Evolutionary conservation across 2,797 vertebrate genomes (phyloP).

Genomic region (Numenius phaeopus): DNA sequence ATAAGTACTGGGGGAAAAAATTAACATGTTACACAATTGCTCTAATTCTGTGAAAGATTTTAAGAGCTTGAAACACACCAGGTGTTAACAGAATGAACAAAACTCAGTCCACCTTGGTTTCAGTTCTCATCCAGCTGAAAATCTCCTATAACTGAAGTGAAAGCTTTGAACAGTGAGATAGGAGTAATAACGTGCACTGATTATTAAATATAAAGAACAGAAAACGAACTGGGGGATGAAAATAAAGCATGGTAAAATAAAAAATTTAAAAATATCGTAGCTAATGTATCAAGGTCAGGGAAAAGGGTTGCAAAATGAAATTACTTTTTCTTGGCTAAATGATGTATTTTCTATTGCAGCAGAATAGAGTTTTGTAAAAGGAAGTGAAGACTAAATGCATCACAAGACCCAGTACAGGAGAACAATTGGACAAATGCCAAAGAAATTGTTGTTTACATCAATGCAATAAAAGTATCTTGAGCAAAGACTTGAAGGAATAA

Average conservation of each 20-base stretch:
- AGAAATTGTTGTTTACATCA: slow-evolving; percentile 59
- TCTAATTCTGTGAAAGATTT: not conserved
- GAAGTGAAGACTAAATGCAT: slow-evolving; percentile 30
- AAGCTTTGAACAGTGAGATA: not conserved
- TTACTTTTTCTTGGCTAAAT: slow-evolving; percentile 58
- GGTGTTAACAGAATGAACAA: not conserved
- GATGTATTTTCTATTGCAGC: slow-evolving; percentile 41
- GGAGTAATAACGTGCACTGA: not conserved
- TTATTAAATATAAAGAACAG: slow-evolving; percentile 27
- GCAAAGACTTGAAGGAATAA: slow-evolving; percentile 59
- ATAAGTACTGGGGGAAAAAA: not conserved
- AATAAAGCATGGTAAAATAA: slow-evolving; percentile 24
- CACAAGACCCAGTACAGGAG: not conserved
- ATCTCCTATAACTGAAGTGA: not conserved
- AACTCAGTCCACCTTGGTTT: not conserved
- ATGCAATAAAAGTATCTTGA: slow-evolving; percentile 45
- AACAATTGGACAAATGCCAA: slow-evolving; percentile 50
- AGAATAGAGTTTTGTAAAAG: slow-evolving; percentile 19
- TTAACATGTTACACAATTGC: not conserved
- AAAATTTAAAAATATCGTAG: slow-evolving; percentile 29
- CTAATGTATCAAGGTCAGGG: slow-evolving; percentile 7
- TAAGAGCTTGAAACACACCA: not conserved
- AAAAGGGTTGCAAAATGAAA: slow-evolving; percentile 40
- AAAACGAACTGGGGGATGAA: slow-evolving; percentile 27
- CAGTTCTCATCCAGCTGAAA: not conserved